These are phyloP conservation scores for Mustela lutreola DNA, from an alignment of 2,113 vertebrate species.

Conservation along the genomic window DNA sequence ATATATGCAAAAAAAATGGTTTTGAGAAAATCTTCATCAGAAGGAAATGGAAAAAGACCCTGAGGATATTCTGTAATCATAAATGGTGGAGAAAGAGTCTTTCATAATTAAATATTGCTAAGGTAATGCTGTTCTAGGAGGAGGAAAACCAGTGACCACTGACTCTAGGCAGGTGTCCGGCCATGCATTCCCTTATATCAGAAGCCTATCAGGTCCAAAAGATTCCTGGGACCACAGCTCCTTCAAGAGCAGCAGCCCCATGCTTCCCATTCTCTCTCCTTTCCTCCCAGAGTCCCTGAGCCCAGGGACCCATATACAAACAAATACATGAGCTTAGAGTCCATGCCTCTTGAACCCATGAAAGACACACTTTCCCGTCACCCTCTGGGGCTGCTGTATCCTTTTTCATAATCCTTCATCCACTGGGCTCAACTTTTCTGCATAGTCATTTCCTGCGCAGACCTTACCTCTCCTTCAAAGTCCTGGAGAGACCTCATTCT, in stretches of 20 bases:
- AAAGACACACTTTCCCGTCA: too few relatives aligned
- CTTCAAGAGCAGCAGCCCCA: neutral
- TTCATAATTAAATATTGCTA: constrained; percentile 1
- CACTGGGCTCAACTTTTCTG: neutral
- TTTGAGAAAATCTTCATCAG: constrained; percentile 25
- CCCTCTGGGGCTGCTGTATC: fast-evolving
- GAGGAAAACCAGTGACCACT: neutral
- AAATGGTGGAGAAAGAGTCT: neutral
- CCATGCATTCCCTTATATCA: neutral
- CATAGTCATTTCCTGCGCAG: neutral
- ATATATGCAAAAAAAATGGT: neutral
- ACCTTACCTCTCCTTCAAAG: neutral
- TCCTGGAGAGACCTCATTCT: neutral
- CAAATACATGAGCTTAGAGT: neutral
- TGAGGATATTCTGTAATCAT: neutral
- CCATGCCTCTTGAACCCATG: neutral
- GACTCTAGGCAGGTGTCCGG: neutral
- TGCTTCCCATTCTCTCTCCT: neutral
- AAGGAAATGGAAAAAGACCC: constrained; percentile 25
- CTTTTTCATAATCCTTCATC: neutral
- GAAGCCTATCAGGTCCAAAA: neutral
- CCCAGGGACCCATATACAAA: neutral
- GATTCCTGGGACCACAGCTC: neutral
- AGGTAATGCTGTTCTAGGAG: neutral
- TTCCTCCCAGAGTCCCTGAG: neutral